Conservation (phyloP, 1,140 invertebrate genomes). For the Phthorimaea operculella region DNA sequence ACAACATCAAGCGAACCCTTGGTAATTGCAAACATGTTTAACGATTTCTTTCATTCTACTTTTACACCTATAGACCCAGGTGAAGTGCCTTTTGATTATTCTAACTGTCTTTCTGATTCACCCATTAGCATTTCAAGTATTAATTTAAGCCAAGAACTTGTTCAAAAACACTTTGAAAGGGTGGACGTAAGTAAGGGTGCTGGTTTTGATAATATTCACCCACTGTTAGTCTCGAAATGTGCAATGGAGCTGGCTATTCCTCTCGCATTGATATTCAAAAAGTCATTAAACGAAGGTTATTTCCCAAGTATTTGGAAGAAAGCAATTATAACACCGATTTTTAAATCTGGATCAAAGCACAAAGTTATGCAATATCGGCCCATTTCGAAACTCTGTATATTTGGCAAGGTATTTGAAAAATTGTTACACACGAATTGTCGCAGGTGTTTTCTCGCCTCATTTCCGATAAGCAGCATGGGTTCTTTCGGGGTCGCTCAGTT, state of each 20-base stretch:
- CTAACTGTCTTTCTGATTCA: not conserved
- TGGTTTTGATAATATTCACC: slow-evolving; percentile 8
- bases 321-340: slow-evolving; percentile 17
- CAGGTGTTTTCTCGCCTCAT: not conserved
- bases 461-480: not conserved
- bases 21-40: not conserved
- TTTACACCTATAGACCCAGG: not conserved
- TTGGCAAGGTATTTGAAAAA: slow-evolving; percentile 31
- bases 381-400: slow-evolving; percentile 24
- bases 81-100: not conserved
- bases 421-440: slow-evolving; percentile 15
- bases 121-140: no score
- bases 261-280: not conserved
- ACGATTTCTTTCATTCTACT: not conserved
- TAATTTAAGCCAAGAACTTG: no score
- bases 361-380: slow-evolving; percentile 26
- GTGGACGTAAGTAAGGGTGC: slow-evolving; percentile 6
- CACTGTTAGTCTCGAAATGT: not conserved
- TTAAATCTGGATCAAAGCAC: slow-evolving; percentile 10
- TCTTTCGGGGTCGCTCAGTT: not conserved
- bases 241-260: not conserved
- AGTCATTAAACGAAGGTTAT: slow-evolving; percentile 11
- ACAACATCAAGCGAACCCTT: no score
- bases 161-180: not conserved
- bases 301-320: slow-evolving; percentile 15